Evolutionary conservation across 2,113 vertebrate genomes (phyloP).

Genomic region (Colinus virginianus): DNA sequence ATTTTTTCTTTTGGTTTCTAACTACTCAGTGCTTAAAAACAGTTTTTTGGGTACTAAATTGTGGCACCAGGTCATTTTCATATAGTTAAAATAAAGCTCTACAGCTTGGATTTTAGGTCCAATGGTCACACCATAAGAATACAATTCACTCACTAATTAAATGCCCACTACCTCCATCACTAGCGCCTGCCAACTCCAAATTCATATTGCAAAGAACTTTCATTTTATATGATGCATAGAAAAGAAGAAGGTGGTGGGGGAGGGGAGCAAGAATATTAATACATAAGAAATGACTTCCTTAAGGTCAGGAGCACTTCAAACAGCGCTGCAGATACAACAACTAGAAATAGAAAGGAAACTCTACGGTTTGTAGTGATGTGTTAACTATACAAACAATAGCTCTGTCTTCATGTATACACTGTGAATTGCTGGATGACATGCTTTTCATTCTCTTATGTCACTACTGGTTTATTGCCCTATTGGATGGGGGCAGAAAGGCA

Average conservation of each 20-base stretch:
- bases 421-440: conserved; percentile 37
- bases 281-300: conserved; percentile 22
- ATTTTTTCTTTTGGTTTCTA: conserved; percentile 21
- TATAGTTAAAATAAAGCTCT: conserved; percentile 62
- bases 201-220: conserved; percentile 60
- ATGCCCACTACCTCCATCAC: conserved; percentile 21
- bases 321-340: neutral
- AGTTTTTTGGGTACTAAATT: conserved; percentile 53
- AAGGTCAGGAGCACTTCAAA: conserved; percentile 39
- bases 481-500: conserved; percentile 48
- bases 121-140: conserved; percentile 44
- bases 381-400: neutral
- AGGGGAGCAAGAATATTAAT: conserved; percentile 17
- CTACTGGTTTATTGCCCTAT: conserved; percentile 56
- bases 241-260: neutral
- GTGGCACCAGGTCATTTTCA: conserved; percentile 40
- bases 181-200: conserved; percentile 31
- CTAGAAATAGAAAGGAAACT: conserved; percentile 13
- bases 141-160: conserved; percentile 69
- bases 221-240: conserved; percentile 59
- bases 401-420: conserved; percentile 17
- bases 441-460: conserved; percentile 38
- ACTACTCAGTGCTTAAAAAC: conserved; percentile 27
- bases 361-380: neutral
- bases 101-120: conserved; percentile 48